phyloP scores from a whole-genome alignment of 2,888 invertebrate genomes.

The Zaprionus obscuricornis region DNA sequence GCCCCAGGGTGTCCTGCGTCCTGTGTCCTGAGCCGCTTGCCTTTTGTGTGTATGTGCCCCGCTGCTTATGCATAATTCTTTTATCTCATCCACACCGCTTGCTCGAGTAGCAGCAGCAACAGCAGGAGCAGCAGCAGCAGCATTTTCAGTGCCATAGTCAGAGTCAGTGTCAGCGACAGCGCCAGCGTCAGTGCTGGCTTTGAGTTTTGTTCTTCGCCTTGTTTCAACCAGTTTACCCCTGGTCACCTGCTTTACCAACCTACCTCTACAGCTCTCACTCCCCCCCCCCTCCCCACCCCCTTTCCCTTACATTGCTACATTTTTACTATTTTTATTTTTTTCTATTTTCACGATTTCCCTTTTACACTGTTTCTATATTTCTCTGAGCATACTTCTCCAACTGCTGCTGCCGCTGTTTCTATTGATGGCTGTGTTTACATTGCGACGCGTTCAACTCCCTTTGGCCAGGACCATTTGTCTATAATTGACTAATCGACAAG shows the following conservation, averaged over 20 bases:
- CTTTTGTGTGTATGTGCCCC: slow-evolving; percentile 46
- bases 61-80: slow-evolving; percentile 73
- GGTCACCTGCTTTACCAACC: neutral
- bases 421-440: slow-evolving; percentile 76
- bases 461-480: slow-evolving; percentile 73
- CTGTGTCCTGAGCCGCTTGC: slow-evolving; percentile 23
- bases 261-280: too few species aligned
- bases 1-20: slow-evolving; percentile 31
- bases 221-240: too few species aligned
- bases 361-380: neutral
- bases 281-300: too few species aligned
- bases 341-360: neutral
- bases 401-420: slow-evolving; percentile 34
- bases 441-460: slow-evolving; percentile 61
- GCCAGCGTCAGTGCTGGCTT: too few species aligned
- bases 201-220: too few species aligned
- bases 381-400: too few species aligned
- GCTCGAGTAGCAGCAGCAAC: slow-evolving; percentile 3
- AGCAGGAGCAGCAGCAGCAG: too few species aligned
- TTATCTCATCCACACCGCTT: slow-evolving; percentile 57
- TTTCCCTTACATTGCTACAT: neutral
- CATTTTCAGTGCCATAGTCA: too few species aligned
- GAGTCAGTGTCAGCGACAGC: too few species aligned
- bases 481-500: slow-evolving; percentile 74
- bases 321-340: neutral